phyloP scores from a whole-genome alignment of 2,113 vertebrate genomes.

The Mustela nigripes region DNA sequence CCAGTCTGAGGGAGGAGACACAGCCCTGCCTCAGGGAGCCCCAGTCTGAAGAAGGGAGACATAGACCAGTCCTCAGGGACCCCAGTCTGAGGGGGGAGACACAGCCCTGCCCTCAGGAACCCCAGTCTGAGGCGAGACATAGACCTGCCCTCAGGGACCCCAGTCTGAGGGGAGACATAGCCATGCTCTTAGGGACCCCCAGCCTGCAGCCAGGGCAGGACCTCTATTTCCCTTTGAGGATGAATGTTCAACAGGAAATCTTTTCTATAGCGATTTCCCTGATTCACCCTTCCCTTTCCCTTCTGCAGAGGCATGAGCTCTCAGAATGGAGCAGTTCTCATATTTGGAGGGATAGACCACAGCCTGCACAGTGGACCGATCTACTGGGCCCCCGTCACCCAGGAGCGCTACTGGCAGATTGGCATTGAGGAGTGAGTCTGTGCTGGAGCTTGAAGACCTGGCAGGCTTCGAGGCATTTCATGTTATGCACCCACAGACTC shows the following conservation, averaged over 20 bases:
- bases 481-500: background rate
- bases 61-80: background rate
- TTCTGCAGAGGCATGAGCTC: conserved; percentile 47
- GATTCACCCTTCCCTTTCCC: background rate
- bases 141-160: background rate
- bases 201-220: background rate
- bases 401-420: conserved; percentile 90
- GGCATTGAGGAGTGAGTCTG: conserved; percentile 88
- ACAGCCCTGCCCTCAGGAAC: background rate
- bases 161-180: background rate
- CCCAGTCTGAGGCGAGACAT: background rate
- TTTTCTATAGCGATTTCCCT: background rate
- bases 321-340: conserved; percentile 82
- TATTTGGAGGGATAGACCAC: conserved; percentile 87
- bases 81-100: background rate
- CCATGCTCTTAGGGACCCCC: background rate
- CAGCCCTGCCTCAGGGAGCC: background rate
- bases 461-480: background rate
- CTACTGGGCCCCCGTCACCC: conserved; percentile 87
- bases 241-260: background rate
- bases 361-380: conserved; percentile 84
- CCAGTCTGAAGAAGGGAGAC: background rate
- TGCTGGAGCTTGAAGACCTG: rapidly evolving
- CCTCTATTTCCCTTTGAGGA: background rate
- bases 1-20: background rate